These are phyloP conservation scores for Amphiprion clarkii DNA, from an alignment of 2,797 vertebrate genomes.

Conservation along the genomic window DNA sequence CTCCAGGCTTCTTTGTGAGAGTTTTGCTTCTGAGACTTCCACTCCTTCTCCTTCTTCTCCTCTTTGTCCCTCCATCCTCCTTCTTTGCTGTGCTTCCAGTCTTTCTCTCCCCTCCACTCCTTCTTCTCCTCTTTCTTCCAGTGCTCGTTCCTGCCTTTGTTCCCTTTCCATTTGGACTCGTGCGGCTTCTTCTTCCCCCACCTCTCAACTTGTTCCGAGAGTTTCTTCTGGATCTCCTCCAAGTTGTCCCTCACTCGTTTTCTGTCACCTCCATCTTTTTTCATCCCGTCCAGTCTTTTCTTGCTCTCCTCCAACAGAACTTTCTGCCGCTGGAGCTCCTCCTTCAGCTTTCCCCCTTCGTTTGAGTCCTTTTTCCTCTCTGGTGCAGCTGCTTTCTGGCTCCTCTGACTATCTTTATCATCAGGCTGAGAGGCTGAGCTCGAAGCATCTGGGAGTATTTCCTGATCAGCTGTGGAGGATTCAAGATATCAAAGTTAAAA, in stretches of 20 bases:
- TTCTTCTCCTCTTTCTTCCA: constrained; percentile 78
- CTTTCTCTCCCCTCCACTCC: constrained; percentile 65
- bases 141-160: constrained; percentile 69
- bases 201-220: constrained; percentile 80
- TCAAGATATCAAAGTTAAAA: constrained; percentile 18
- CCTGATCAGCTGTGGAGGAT: constrained; percentile 68
- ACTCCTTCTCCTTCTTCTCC: constrained; percentile 65
- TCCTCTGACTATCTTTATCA: constrained; percentile 32
- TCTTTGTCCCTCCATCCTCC: constrained; percentile 55
- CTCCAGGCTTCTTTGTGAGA: constrained; percentile 81
- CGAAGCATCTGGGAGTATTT: constrained; percentile 33
- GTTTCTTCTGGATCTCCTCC: constrained; percentile 81
- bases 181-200: constrained; percentile 77
- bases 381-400: constrained; percentile 50
- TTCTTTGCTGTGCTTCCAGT: constrained; percentile 70
- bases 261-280: constrained; percentile 65
- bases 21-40: constrained; percentile 69
- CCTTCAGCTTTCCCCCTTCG: constrained; percentile 52
- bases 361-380: constrained; percentile 46
- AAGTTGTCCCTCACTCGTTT: constrained; percentile 76
- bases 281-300: constrained; percentile 80
- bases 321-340: constrained; percentile 80
- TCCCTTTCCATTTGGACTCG: constrained; percentile 71
- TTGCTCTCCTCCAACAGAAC: constrained; percentile 81
- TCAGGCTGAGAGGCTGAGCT: constrained; percentile 44